Evolutionary conservation across 2,797 vertebrate genomes (phyloP).

Genomic region (Melopsittacus undulatus): DNA sequence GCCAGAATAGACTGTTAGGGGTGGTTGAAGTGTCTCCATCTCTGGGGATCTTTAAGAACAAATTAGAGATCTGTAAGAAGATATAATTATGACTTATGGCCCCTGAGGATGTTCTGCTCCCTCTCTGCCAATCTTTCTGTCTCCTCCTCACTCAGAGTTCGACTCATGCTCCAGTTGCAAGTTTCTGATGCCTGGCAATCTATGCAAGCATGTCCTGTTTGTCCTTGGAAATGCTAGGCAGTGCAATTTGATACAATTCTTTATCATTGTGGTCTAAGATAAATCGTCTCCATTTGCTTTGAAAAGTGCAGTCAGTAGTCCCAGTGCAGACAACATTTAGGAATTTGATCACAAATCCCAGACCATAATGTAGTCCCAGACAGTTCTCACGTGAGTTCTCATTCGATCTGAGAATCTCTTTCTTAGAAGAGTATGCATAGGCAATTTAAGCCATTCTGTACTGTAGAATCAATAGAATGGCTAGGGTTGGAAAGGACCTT

Average conservation of each 20-base stretch:
- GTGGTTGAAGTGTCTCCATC: not conserved
- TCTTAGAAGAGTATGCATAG: not conserved
- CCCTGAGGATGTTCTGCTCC: not conserved
- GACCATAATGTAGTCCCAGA: not conserved
- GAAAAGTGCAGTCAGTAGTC: not conserved
- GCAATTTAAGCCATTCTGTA: not conserved
- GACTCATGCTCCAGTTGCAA: not conserved
- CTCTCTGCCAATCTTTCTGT: not conserved
- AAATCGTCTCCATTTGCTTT: not conserved
- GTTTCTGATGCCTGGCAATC: not conserved
- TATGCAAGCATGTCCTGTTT: not conserved
- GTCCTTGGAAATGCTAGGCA: constrained; percentile 6
- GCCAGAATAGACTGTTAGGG: not conserved
- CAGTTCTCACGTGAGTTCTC: accelerated
- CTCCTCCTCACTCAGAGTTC: not conserved
- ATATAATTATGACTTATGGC: not conserved
- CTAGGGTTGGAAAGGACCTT: not conserved
- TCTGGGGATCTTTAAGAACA: not conserved
- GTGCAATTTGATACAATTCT: not conserved
- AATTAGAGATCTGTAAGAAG: not conserved
- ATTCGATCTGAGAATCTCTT: not conserved
- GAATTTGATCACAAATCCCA: not conserved
- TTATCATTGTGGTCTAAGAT: not conserved
- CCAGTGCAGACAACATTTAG: not conserved
- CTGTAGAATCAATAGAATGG: not conserved